A percentile compares a stretch with the other conserved stretches of the same genome.
Conservation (phyloP, 2,113 vertebrate species). For the Pimephales promelas region DNA sequence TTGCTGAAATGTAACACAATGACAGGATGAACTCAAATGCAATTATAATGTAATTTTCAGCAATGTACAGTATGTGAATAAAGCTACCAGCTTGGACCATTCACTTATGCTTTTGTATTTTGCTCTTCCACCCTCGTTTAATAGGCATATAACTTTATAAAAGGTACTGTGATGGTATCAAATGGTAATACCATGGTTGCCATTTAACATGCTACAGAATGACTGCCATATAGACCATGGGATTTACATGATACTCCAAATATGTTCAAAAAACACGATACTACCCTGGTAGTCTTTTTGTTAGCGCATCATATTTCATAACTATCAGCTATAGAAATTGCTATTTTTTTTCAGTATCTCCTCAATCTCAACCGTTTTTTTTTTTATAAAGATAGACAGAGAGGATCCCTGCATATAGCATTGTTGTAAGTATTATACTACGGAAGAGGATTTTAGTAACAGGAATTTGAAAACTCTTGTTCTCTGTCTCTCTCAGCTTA, state of each 20-base stretch:
- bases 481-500: constrained; percentile 64
- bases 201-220: not conserved
- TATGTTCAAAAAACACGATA: not conserved
- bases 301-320: not conserved
- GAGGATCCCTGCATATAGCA: too few species aligned
- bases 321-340: not conserved
- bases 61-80: not conserved
- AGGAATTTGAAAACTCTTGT: not conserved
- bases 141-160: not conserved
- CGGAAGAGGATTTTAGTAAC: not conserved
- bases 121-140: too few species aligned
- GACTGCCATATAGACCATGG: not conserved
- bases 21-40: not conserved
- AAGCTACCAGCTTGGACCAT: not conserved
- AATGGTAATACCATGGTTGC: not conserved
- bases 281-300: not conserved
- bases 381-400: too few species aligned
- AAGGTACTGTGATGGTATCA: not conserved
- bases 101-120: not conserved
- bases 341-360: not conserved
- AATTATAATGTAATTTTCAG: not conserved
- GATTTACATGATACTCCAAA: not conserved
- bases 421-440: too few species aligned
- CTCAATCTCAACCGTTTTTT: not conserved
- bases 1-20: constrained; percentile 18